Evolutionary conservation across 1,140 invertebrate genomes (phyloP).

Genomic region (Monomorium pharaonis): DNA sequence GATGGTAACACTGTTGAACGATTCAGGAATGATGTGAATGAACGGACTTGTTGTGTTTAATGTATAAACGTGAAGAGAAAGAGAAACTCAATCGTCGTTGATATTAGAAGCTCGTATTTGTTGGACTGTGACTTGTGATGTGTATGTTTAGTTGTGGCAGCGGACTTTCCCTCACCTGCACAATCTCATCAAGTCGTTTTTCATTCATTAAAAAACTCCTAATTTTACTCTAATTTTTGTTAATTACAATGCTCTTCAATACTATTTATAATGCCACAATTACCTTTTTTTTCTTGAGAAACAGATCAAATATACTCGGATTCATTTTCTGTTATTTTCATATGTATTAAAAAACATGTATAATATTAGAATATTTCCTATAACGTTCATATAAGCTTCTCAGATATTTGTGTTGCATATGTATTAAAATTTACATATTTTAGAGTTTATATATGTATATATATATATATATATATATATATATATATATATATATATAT

Average conservation of each 20-base stretch:
- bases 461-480: too few species aligned
- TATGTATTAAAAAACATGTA: neutral
- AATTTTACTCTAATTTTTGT: neutral
- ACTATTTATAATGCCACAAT: neutral
- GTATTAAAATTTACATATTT: neutral
- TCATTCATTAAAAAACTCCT: slow-evolving; percentile 2
- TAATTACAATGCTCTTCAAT: neutral
- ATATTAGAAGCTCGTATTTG: slow-evolving; percentile 43
- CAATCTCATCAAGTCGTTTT: slow-evolving; percentile 32
- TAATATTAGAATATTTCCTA: slow-evolving; percentile 6
- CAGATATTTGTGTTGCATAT: neutral
- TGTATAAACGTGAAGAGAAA: slow-evolving; percentile 14
- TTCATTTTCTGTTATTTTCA: neutral
- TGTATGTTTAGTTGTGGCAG: slow-evolving; percentile 54
- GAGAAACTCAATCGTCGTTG: neutral
- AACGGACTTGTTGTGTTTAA: slow-evolving; percentile 47
- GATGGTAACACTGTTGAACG: slow-evolving; percentile 6
- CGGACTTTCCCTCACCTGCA: slow-evolving; percentile 10
- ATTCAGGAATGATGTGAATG: slow-evolving; percentile 32
- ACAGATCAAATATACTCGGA: neutral
- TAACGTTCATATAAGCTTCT: neutral
- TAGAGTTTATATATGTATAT: too few species aligned
- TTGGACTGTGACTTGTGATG: slow-evolving; percentile 54
- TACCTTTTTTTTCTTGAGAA: neutral
- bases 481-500: too few species aligned